phyloP scores from a whole-genome alignment of 2,797 vertebrate species.

The Siniperca obscura region DNA sequence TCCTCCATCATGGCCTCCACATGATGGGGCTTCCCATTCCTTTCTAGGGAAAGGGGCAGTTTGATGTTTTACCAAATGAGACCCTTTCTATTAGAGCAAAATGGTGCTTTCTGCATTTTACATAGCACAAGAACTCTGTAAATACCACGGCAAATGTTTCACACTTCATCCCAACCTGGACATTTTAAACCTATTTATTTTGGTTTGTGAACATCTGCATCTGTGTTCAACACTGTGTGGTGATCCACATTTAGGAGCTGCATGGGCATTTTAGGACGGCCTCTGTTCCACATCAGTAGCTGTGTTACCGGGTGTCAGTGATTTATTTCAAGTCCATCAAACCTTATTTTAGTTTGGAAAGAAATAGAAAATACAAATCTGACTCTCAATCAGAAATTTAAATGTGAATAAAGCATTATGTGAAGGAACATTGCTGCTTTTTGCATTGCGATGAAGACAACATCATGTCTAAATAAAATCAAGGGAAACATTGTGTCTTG shows the following conservation, averaged over 20 bases:
- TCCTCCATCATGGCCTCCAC: constrained; percentile 53
- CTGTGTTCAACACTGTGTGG: constrained; percentile 58
- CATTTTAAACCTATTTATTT: constrained; percentile 72
- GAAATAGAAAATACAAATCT: constrained; percentile 35
- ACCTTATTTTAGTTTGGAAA: constrained; percentile 39
- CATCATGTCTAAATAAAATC: constrained; percentile 76
- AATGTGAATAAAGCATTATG: constrained; percentile 66
- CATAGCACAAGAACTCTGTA: constrained; percentile 79
- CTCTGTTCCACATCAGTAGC: constrained; percentile 40
- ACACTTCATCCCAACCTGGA: constrained; percentile 67
- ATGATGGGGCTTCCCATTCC: constrained; percentile 71
- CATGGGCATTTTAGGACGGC: constrained; percentile 14
- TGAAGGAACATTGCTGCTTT: constrained; percentile 68
- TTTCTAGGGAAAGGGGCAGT: constrained; percentile 67
- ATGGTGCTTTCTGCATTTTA: constrained; percentile 79
- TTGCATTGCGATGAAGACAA: constrained; percentile 64
- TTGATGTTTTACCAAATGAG: constrained; percentile 75
- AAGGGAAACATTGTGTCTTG: constrained; percentile 55
- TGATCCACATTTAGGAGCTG: constrained; percentile 44
- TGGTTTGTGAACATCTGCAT: constrained; percentile 68
- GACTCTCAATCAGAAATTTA: constrained; percentile 50
- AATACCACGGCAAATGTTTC: constrained; percentile 74
- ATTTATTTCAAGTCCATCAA: constrained; percentile 47
- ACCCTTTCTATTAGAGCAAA: constrained; percentile 75
- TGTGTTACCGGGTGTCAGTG: constrained; percentile 33